Base-by-base conservation (phyloP, 2,113 vertebrate species). In the Euleptes europaea region DNA sequence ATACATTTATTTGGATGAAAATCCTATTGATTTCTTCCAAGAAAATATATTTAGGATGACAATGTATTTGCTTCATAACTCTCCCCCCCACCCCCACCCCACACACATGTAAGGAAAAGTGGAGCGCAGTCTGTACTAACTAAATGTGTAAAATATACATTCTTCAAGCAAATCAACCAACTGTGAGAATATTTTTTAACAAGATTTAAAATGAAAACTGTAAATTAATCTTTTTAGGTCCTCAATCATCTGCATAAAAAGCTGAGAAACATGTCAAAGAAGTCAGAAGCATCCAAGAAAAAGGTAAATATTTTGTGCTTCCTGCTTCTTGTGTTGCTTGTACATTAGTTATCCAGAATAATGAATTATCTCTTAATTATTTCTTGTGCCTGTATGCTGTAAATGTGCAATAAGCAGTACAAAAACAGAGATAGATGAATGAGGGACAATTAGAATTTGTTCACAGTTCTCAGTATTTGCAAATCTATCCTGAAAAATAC, bases 221-320 rank as follows among this genome's bases (percentile, higher is more conserved):
- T 26, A 82, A 88, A 92, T 94, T 90, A 49, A 92, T 94, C 86
- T 93, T 96, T 96, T 74, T 95, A 99, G 99, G 98, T 99, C 88
- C 97, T 99, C 92, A 98, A 97, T 91, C 98, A 99, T 91, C 93
- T 99, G 90, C 98, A 99, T 90, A 99, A 98, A 95, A 99, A 99
- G 84, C 93, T 98, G 87, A 98, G 97, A 96, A 99, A 98, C 86
- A 97, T 98, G 94, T 99, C 99, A 78, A 99, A 99, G 97, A 99
- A 99, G 93, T 99, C 99, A 81, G 98, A 99, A 93, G 97, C 96
- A 1, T 99, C 99, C 33, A 99, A 99, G 96, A 99, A 98, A 95
- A 99, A 99, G 98, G 99, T 99, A 97, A 85, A 33, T 13, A 83
- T 7, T 28, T 86, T 86, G 91, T 67, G 44, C 44, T 44, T 44